phyloP scores from a whole-genome alignment of 2,888 invertebrate genomes.

The Ethmia dodecea region DNA sequence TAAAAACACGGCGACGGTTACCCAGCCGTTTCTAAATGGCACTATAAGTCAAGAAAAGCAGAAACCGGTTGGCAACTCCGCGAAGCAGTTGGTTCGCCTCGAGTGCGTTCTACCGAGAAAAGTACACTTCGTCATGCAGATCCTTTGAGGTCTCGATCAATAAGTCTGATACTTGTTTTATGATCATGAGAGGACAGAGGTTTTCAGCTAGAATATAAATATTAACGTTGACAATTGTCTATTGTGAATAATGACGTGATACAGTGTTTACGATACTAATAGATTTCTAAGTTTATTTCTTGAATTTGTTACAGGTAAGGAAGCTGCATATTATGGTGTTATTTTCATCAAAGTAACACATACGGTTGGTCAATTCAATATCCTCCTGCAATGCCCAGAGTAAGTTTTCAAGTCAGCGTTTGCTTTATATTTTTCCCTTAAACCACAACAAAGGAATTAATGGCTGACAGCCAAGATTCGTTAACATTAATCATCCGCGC shows the following conservation, averaged over 20 bases:
- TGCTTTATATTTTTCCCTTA: constrained; percentile 33
- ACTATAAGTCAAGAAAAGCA: constrained; percentile 45
- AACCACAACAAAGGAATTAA: constrained; percentile 46
- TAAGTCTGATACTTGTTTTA: too few species aligned
- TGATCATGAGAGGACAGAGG: too few species aligned
- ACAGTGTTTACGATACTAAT: neutral
- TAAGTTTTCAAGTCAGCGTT: constrained; percentile 27
- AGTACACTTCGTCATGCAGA: constrained; percentile 35
- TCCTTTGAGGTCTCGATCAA: constrained; percentile 47
- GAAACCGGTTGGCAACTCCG: constrained; percentile 37
- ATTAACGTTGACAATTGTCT: too few species aligned
- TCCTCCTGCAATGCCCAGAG: constrained; percentile 6
- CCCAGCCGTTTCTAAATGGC: constrained; percentile 54
- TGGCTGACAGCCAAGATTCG: constrained; percentile 54
- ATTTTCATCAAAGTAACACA: too few species aligned
- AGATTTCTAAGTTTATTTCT: constrained; percentile 10
- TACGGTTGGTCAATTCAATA: too few species aligned
- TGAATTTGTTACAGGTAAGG: constrained; percentile 51
- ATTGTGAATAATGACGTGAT: too few species aligned
- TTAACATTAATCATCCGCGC: constrained; percentile 53
- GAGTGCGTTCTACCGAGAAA: constrained; percentile 58
- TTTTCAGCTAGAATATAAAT: too few species aligned
- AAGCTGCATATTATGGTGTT: too few species aligned
- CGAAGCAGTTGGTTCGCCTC: constrained; percentile 48
- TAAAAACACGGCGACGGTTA: constrained; percentile 64